Evolutionary conservation across 2,797 vertebrate species (phyloP), one percentile per base, ranked within the genome.

Genomic region (Falco concolor): DNA sequence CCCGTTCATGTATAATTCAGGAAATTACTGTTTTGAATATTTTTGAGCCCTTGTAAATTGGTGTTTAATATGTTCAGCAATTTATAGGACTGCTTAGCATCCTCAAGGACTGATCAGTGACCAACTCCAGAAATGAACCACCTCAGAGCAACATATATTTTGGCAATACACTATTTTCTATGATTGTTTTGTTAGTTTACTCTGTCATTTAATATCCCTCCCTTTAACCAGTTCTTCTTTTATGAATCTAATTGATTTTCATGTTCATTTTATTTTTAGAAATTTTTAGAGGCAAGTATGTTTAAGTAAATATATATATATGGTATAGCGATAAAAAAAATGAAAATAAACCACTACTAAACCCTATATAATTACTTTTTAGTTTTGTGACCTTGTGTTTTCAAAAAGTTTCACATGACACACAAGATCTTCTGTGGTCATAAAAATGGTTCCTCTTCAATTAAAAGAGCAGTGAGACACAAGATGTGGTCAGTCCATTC

Each of bases 221-320:
- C 70, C 67, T 87, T 97, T 92, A 93, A 69, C 74, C 56, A 70
- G 45, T 90, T 79, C 82, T 96, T 91, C 56, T 95, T 95, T 97
- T 97, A 90, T 97, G 93, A 97, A 83, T 95, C 97, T 98, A 98
- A 98, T 97, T 96, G 82, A 98, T 98, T 97, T 98, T 98, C 97
- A 97, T 98, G 96, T 98, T 98, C 97, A 73, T 99, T 99, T 98
- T 98, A 97, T 99, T 98, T 99, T 99, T 99, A 99, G 99, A 99
- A 99, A 99, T 98, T 99, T 98, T 98, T 99, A 98, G 98, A 99
- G 99, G 99, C 99, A 99, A 99, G 99, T 99, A 99, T 99, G 96
- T 97, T 97, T 96, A 95, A 98, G 96, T 95, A 93, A 96, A 95
- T 94, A 85, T 89, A 95, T 74, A 61, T 96, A 94, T 96, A 95